Conservation (phyloP, 2,113 vertebrate genomes). For the Rissa tridactyla region DNA sequence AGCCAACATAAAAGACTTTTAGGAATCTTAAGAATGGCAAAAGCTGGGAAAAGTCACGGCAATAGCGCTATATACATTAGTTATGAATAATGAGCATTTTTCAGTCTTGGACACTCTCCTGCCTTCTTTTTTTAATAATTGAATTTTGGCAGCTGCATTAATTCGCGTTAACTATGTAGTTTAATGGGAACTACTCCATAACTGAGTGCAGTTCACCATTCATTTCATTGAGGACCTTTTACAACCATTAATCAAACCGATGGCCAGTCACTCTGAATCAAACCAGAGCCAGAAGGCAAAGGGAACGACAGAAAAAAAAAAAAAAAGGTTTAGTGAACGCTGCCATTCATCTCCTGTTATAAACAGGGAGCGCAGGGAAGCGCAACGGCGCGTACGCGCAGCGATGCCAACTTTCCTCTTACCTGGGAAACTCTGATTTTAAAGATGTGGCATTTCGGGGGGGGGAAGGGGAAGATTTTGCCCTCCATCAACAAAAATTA, state of each 20-base stretch:
- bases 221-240: neutral
- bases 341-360: neutral
- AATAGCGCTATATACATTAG: rapidly evolving
- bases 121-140: neutral
- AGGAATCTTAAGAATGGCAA: neutral
- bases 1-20: neutral
- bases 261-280: neutral
- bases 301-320: neutral
- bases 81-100: neutral
- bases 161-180: neutral
- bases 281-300: neutral
- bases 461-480: neutral
- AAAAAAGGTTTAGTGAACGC: neutral
- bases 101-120: neutral
- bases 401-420: neutral
- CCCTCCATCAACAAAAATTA: neutral
- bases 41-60: neutral
- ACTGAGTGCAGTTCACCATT: neutral
- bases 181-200: neutral
- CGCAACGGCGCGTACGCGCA: rapidly evolving
- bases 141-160: neutral
- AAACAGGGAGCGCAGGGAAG: neutral
- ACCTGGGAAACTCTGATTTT: neutral
- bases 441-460: too few relatives aligned
- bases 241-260: neutral